These are phyloP conservation scores for Rotaria socialis DNA, from an alignment of 2,888 invertebrate species.

Conservation along the genomic window DNA sequence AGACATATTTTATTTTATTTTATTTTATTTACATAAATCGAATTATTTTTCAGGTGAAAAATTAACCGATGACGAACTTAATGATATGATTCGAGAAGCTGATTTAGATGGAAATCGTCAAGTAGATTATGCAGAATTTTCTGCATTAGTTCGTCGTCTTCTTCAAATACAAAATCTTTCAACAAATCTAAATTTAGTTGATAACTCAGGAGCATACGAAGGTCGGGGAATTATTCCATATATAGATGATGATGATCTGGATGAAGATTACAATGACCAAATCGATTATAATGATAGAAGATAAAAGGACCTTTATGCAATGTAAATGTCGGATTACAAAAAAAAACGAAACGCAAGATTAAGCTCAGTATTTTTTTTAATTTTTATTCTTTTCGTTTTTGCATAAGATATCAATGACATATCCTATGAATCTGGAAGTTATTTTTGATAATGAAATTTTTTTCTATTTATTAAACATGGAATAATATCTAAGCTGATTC, in stretches of 20 bases:
- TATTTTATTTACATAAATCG: neutral
- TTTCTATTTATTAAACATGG: neutral
- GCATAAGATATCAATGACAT: neutral
- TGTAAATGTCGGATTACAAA: neutral
- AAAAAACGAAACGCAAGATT: neutral
- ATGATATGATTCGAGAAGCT: slow-evolving; percentile 30
- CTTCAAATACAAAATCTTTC: slow-evolving; percentile 23
- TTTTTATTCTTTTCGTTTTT: neutral
- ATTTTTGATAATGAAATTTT: neutral
- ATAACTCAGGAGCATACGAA: slow-evolving; percentile 27
- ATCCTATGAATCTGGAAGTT: neutral
- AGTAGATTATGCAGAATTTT: slow-evolving; percentile 26
- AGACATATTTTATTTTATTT: neutral
- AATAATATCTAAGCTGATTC: neutral
- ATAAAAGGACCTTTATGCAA: neutral
- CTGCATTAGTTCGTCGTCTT: slow-evolving; percentile 25
- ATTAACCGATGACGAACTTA: slow-evolving; percentile 25
- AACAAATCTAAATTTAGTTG: neutral
- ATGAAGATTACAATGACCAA: neutral
- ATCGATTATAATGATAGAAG: neutral
- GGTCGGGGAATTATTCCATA: slow-evolving; percentile 27
- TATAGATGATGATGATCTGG: slow-evolving; percentile 24
- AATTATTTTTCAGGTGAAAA: slow-evolving; percentile 8
- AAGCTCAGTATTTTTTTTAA: neutral
- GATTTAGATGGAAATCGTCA: slow-evolving; percentile 22